These are phyloP conservation scores for Dolichopus griseipennis DNA, from an alignment of 2,888 invertebrate genomes.

Conservation along the genomic window DNA sequence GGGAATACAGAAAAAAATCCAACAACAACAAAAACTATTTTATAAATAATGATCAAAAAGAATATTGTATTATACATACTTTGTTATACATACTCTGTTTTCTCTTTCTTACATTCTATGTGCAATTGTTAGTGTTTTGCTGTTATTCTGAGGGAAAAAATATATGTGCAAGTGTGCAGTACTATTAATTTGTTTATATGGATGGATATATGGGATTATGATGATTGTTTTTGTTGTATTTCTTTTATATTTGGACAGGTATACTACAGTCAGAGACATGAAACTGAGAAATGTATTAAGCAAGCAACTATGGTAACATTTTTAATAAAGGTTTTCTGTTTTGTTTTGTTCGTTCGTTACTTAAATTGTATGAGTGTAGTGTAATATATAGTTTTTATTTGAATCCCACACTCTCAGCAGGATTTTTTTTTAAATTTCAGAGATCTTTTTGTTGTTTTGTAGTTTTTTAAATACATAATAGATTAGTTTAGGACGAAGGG, in stretches of 20 bases:
- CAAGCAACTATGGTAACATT: too few relatives aligned
- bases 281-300: too few relatives aligned
- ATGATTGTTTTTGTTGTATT: neutral
- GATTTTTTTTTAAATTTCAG: neutral
- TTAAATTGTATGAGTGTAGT: neutral
- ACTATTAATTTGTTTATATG: neutral
- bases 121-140: neutral
- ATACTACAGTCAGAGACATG: neutral
- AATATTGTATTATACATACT: neutral
- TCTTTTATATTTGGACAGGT: neutral
- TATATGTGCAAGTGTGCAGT: neutral
- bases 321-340: neutral
- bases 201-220: neutral
- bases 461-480: conserved; percentile 34
- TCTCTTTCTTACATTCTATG: too few relatives aligned
- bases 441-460: neutral
- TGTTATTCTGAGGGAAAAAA: neutral
- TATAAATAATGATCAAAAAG: neutral
- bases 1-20: neutral
- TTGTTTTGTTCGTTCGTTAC: neutral
- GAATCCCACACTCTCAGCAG: conserved; percentile 1
- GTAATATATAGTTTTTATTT: neutral
- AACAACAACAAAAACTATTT: neutral
- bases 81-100: neutral
- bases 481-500: conserved; percentile 46